These are phyloP conservation scores for Tachysurus fulvidraco DNA, from an alignment of 2,113 vertebrate genomes.

Conservation along the genomic window DNA sequence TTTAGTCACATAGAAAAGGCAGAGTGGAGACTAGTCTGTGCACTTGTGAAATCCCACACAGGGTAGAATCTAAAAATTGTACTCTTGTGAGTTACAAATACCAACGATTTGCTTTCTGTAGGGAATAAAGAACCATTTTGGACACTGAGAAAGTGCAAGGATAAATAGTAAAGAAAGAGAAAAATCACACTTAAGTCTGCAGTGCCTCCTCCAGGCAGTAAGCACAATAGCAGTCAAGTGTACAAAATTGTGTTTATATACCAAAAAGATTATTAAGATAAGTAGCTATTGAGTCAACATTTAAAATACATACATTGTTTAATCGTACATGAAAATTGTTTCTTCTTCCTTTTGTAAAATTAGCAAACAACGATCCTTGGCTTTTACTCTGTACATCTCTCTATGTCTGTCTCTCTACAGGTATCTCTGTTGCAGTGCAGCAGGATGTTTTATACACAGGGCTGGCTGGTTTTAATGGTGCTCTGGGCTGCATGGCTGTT, in stretches of 20 bases:
- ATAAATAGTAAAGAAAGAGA: neutral
- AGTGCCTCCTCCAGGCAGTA: slow-evolving; percentile 39
- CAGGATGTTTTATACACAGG: slow-evolving; percentile 67
- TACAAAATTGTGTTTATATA: neutral
- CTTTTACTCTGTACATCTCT: neutral
- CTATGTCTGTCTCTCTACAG: slow-evolving; percentile 52
- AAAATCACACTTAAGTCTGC: slow-evolving; percentile 30
- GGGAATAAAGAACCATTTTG: neutral
- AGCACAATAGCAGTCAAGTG: slow-evolving; percentile 23
- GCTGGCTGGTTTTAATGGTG: slow-evolving; percentile 71
- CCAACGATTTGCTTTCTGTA: neutral
- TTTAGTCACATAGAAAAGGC: no score
- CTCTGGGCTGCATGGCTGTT: slow-evolving; percentile 72
- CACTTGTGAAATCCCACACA: neutral
- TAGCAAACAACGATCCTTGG: no score
- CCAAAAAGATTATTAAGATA: neutral
- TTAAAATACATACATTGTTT: no score
- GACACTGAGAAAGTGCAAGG: neutral
- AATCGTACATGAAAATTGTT: no score
- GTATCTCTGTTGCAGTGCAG: slow-evolving; percentile 69
- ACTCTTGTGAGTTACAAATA: neutral
- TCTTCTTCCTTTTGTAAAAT: no score
- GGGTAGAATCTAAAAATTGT: neutral
- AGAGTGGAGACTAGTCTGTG: neutral
- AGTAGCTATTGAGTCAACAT: neutral